Base-by-base conservation (phyloP, 2,888 invertebrate species). In the Megamerina dolium region DNA sequence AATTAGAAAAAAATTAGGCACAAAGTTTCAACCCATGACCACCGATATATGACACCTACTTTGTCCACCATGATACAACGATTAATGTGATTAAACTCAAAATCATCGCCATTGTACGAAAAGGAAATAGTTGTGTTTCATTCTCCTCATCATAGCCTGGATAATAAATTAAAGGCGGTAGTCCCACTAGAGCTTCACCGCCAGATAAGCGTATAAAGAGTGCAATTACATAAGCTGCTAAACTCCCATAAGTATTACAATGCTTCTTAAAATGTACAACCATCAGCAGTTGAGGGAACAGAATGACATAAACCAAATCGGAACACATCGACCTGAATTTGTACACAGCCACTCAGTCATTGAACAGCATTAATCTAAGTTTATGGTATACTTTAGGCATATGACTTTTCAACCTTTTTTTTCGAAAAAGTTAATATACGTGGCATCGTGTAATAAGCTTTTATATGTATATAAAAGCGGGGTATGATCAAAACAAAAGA, bases 201-300 rank as follows among this genome's bases (percentile, higher is more conserved):
- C 95, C 94, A 1, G 87, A 81, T 37, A 94, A 72, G 3, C 95
- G 79, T 47, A 92, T 82, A 51, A 87, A 67, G 61, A 87, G 79
- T 1, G 92, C 93, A 51, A 91, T 79, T 48, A 89, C 77, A 72
- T 92, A 92, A 1, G 91, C 92, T 1, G 87, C 77, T 40, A 99
- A 75, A 31, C 95, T 95, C 26, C 97, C 97, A 72, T 99, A 99
- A 9, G 96, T 96, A 75, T 99, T 99, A 75, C 93, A 92, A 69
- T 89, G 79, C 53, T 85, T 79, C 71, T 89, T 87, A 74, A 94
- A 89, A 75, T 97, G 95, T 17, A 99, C 94, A 57, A 97, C 97
- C 85, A 94, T 94, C 59, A 96, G 78, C 17, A 99, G 82, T 74
- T 93, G 99, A 1, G 99, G 97, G 74, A 99, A 99, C 56, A 99